These are phyloP conservation scores for Sylvia atricapilla DNA, from an alignment of 2,113 vertebrate species.

Conservation along the genomic window DNA sequence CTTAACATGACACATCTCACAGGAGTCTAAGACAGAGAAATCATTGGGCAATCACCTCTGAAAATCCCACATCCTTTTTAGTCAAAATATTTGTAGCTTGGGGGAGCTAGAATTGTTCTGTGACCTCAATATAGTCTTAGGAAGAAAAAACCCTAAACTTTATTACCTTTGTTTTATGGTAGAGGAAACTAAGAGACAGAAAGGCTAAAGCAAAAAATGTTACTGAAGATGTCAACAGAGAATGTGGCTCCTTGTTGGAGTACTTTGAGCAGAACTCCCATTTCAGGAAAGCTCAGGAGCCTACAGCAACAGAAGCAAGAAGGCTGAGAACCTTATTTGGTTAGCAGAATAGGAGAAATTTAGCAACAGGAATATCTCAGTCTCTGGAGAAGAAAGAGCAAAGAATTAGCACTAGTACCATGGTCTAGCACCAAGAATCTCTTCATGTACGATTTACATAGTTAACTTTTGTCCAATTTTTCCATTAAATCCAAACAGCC, in stretches of 20 bases:
- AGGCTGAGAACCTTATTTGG: not conserved
- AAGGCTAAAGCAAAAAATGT: not conserved
- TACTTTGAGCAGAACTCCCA: not conserved
- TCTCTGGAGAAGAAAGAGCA: slow-evolving; percentile 16
- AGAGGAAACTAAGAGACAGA: not conserved
- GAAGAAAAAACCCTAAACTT: not conserved
- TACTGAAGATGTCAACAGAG: not conserved
- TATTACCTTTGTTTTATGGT: not conserved
- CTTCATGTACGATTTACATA: not conserved
- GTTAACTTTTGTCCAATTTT: not conserved
- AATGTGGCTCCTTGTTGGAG: not conserved
- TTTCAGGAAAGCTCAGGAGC: not conserved
- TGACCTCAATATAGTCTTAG: not conserved
- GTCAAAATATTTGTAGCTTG: not conserved
- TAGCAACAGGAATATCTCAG: not conserved
- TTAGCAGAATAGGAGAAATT: not conserved
- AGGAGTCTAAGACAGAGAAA: not conserved
- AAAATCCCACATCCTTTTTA: not conserved
- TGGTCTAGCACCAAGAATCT: not conserved
- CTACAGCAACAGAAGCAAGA: not conserved
- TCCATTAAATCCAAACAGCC: not conserved
- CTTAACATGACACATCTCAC: not conserved
- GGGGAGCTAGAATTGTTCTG: not conserved
- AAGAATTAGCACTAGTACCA: not conserved
- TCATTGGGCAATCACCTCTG: not conserved